Evolutionary conservation across 2,888 invertebrate genomes (phyloP), one percentile per base, ranked within the genome.

Genomic region (Seira musarum): DNA sequence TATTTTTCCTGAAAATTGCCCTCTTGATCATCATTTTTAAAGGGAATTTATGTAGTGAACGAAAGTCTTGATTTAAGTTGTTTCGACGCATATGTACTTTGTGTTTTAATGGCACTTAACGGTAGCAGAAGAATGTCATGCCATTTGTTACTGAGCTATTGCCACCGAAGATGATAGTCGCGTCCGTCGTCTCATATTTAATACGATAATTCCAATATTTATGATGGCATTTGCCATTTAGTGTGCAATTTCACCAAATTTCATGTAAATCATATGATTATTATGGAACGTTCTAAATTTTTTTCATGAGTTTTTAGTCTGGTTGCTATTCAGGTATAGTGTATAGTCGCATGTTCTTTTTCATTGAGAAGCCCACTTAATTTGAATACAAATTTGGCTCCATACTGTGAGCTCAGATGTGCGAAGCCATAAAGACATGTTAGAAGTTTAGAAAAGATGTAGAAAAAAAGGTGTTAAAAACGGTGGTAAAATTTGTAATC

Each of bases 301-400:
- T 30, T 30, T 30, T 30, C 30, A 30, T 30, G 30, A 30, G 30
- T 8, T 30, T 8, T 30, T 15, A 49, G 3, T n/a, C n/a, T n/a
- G 2, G 17, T n/a, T 15, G 49, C 15, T 15, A 49, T 49, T 49
- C 15, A 8, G 13, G 17, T 15, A 40, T 8, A 40, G 13, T 40
- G 40, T 5, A 5, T 40, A 5, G 30, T 49, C 15, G 49, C 2
- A 3, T 49, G 49, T 49, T 49, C 15, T 13, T 49, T 49, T 49
- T 8, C 49, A 49, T 3, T 49, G 17, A 49, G 15, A 15, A 49
- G 17, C 15, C 25, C 64, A 24, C 13, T 22, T 79, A 72, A 79
- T 79, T 79, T 79, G 63, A 79, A 73, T 73, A 79, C 73, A 79
- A 72, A 73, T 79, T 73, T 79, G 72, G 79, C 69, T 73, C 30